phyloP scores from a whole-genome alignment of 1,140 invertebrate species.

The Lordiphosa mommai region DNA sequence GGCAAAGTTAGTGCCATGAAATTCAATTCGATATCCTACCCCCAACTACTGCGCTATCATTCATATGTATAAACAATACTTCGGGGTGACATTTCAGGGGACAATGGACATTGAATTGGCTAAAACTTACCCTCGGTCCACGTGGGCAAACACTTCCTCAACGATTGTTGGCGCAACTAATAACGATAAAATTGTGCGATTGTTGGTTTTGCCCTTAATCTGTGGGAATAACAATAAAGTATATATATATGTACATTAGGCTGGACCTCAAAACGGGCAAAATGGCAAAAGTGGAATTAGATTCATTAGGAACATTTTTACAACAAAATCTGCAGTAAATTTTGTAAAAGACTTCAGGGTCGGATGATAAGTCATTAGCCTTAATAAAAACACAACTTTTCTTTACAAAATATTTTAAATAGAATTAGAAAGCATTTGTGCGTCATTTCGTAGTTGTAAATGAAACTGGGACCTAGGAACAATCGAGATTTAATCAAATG shows the following conservation, averaged over 20 bases:
- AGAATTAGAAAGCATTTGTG: too few relatives aligned
- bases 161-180: constrained; percentile 77
- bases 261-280: too few relatives aligned
- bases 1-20: constrained; percentile 49
- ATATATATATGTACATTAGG: constrained; percentile 37
- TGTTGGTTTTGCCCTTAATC: constrained; percentile 79
- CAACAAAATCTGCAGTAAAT: too few relatives aligned
- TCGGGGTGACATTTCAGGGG: constrained; percentile 38
- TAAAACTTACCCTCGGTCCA: constrained; percentile 68
- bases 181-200: constrained; percentile 80
- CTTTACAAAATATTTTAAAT: too few relatives aligned
- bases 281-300: too few relatives aligned
- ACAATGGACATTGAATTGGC: constrained; percentile 48
- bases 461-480: too few relatives aligned
- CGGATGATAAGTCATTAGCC: too few relatives aligned
- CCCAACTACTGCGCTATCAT: neutral
- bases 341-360: too few relatives aligned
- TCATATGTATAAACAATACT: constrained; percentile 38
- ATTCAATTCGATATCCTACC: constrained; percentile 47
- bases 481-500: too few relatives aligned
- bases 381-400: too few relatives aligned
- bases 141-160: constrained; percentile 63
- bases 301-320: too few relatives aligned
- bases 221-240: constrained; percentile 71
- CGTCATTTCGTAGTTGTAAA: too few relatives aligned